Percentiles rank a stretch among this genome's conserved stretches.
Conservation (phyloP, 2,113 vertebrate species). For the Seriola quinqueradiata region DNA sequence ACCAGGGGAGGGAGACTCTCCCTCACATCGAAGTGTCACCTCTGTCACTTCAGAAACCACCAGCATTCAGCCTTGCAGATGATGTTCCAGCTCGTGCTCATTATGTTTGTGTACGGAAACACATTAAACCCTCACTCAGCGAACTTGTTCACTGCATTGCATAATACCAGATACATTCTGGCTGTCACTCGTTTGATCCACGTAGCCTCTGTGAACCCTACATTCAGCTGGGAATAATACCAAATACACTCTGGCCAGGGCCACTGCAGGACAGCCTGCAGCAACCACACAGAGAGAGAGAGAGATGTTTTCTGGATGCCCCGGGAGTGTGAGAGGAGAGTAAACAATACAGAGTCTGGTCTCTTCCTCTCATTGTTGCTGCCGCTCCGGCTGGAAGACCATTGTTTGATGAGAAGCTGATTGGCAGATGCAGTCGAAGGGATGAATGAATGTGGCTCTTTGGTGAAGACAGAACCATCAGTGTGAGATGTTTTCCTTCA, state of each 20-base stretch:
- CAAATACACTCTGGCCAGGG: constrained; percentile 43
- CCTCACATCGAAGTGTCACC: constrained; percentile 13
- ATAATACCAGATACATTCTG: constrained; percentile 56
- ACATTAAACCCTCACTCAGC: constrained; percentile 47
- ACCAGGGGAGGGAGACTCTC: constrained; percentile 61
- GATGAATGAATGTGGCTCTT: constrained; percentile 39
- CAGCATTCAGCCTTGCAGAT: neutral
- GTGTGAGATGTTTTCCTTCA: constrained; percentile 3
- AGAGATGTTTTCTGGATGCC: constrained; percentile 59
- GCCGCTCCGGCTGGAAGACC: constrained; percentile 42
- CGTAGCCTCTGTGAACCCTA: constrained; percentile 61
- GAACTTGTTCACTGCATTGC: constrained; percentile 44
- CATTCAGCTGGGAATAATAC: constrained; percentile 72
- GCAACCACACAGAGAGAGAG: constrained; percentile 27
- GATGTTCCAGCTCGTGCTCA: constrained; percentile 23
- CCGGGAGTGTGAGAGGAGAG: constrained; percentile 54
- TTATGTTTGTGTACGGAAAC: constrained; percentile 26
- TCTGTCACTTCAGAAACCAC: constrained; percentile 13
- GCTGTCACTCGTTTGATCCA: constrained; percentile 54
- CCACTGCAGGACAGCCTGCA: constrained; percentile 47
- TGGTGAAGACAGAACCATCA: constrained; percentile 30
- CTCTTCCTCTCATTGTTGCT: constrained; percentile 75
- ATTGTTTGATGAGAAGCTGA: constrained; percentile 69
- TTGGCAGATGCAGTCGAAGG: constrained; percentile 21
- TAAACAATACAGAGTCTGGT: constrained; percentile 76